Conservation (phyloP, 2,113 vertebrate genomes). For the Cricetomys ansorgei region DNA sequence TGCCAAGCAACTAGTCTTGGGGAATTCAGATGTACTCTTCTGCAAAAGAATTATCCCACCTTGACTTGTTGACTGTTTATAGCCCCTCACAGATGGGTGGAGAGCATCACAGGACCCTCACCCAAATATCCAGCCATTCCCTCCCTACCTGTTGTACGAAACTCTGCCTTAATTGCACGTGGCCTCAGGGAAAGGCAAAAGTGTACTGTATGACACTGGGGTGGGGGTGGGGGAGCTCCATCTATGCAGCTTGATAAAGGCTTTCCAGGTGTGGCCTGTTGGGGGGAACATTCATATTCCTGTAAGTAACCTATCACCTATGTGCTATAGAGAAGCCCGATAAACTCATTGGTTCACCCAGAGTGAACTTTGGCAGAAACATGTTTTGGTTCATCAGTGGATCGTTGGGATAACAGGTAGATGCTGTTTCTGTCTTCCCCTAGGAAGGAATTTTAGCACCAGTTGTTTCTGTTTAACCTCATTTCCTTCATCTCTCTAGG, state of each 20-base stretch:
- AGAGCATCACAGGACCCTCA: not conserved
- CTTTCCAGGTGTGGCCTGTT: not conserved
- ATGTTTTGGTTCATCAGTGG: not conserved
- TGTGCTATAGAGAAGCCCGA: not conserved
- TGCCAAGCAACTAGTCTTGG: not conserved
- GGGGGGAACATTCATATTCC: not conserved
- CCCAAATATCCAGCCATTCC: not conserved
- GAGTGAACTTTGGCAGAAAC: not conserved
- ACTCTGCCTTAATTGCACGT: not conserved
- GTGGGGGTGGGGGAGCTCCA: not conserved
- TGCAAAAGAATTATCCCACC: not conserved
- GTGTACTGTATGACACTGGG: too few species aligned
- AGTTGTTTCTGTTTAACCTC: not conserved
- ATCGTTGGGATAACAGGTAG: not conserved
- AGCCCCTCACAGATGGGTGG: not conserved
- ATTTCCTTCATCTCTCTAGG: not conserved
- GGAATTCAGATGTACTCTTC: fast-evolving
- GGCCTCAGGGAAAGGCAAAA: too few species aligned
- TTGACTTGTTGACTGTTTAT: not conserved
- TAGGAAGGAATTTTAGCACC: not conserved
- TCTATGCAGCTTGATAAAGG: not conserved
- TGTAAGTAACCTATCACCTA: not conserved
- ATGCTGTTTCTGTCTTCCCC: not conserved
- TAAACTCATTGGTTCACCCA: too few species aligned
- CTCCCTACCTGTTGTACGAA: not conserved